A percentile compares a stretch with the other conserved stretches of the same genome.
Evolutionary conservation across 2,888 invertebrate genomes (phyloP).

Genomic region (Hemaris fuciformis): DNA sequence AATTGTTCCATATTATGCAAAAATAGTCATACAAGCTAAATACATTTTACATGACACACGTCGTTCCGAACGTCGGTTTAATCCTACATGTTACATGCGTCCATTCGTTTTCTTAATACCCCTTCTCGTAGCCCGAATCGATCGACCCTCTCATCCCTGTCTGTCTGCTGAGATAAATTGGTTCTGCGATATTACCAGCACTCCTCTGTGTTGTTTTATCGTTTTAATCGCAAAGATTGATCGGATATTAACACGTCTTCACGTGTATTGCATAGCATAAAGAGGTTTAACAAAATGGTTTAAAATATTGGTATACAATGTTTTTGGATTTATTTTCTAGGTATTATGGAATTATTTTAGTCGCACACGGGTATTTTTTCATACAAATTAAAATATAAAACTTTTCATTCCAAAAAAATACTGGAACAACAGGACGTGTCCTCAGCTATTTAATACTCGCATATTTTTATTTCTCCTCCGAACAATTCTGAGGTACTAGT

Average conservation of each 20-base stretch:
- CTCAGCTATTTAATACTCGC: no score
- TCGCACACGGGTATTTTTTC: no score
- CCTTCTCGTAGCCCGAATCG: conserved; percentile 9
- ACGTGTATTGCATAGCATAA: background rate
- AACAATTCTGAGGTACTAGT: no score
- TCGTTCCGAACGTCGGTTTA: conserved; percentile 16
- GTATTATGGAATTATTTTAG: background rate
- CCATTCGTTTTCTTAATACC: conserved; percentile 16
- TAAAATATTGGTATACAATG: background rate
- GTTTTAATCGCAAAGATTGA: conserved; percentile 13
- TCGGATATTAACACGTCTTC: conserved; percentile 12
- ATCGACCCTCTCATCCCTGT: conserved; percentile 12
- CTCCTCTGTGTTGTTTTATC: conserved; percentile 12
- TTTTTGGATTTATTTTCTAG: background rate
- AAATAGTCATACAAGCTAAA: background rate
- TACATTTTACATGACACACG: background rate
- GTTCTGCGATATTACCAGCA: conserved; percentile 11
- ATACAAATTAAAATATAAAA: no score
- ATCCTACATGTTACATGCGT: conserved; percentile 9
- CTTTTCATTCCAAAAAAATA: no score
- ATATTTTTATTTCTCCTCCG: no score
- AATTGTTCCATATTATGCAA: no score
- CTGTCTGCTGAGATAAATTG: conserved; percentile 13
- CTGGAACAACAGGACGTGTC: no score
- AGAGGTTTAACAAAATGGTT: no score